phyloP scores from a whole-genome alignment of 2,888 invertebrate species.

The Muscina levida region DNA sequence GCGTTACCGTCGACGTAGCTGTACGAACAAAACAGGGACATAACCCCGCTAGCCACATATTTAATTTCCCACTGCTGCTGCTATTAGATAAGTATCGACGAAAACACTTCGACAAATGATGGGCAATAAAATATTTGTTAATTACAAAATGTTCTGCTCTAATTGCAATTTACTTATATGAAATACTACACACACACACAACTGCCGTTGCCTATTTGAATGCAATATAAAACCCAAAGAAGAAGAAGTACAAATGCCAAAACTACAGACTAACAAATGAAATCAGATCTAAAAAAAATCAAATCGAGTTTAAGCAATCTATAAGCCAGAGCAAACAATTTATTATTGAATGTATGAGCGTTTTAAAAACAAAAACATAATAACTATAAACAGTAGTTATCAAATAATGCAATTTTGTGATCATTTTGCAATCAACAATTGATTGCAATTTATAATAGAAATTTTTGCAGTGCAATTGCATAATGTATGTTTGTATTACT shows the following conservation, averaged over 20 bases:
- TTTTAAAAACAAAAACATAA: too few species aligned
- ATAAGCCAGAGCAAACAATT: conserved; percentile 44
- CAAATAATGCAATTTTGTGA: too few species aligned
- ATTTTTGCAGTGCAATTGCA: too few species aligned
- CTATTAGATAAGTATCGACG: conserved; percentile 37
- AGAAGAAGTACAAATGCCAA: neutral
- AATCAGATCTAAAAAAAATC: conserved; percentile 20
- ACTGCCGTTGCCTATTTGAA: conserved; percentile 17
- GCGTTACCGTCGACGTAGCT: too few species aligned
- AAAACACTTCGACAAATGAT: conserved; percentile 40
- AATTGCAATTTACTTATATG: conserved; percentile 52
- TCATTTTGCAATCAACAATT: too few species aligned
- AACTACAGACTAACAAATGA: conserved; percentile 4
- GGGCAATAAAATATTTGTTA: conserved; percentile 60
- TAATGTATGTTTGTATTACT: too few species aligned
- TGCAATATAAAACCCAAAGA: conserved; percentile 13
- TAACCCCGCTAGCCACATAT: too few species aligned
- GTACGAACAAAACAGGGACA: too few species aligned
- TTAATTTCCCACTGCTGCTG: too few species aligned
- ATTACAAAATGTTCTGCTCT: conserved; percentile 62
- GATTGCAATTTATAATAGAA: too few species aligned
- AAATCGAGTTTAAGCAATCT: conserved; percentile 2
- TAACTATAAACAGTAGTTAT: neutral
- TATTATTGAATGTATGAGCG: neutral
- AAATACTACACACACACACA: conserved; percentile 3